A percentile compares a stretch with the other conserved stretches of the same genome.
Evolutionary conservation across 2,888 invertebrate genomes (phyloP).

Genomic region (Actias luna): DNA sequence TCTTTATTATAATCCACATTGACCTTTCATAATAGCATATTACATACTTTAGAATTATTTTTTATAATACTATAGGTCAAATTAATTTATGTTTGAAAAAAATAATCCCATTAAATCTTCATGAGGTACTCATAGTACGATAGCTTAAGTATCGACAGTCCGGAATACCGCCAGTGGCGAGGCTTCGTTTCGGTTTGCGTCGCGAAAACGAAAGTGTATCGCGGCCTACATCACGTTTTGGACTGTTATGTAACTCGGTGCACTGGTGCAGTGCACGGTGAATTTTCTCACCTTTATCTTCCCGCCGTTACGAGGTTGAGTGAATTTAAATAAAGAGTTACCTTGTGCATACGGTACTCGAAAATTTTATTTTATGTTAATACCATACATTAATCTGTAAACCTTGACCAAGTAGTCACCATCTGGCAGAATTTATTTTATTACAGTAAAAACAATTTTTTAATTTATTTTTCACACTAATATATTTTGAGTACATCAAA

Average conservation of each 20-base stretch:
- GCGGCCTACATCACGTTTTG: constrained; percentile 56
- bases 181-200: constrained; percentile 8
- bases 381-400: neutral
- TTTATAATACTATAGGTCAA: too few relatives aligned
- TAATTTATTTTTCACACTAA: neutral
- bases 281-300: constrained; percentile 12
- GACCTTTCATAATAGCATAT: too few relatives aligned
- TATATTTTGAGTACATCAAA: too few relatives aligned
- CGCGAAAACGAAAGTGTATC: constrained; percentile 57
- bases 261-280: constrained; percentile 34
- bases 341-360: neutral
- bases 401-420: neutral
- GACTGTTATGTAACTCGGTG: constrained; percentile 51
- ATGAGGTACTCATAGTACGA: neutral
- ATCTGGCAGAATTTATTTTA: neutral
- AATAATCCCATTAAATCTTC: neutral
- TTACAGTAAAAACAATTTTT: neutral
- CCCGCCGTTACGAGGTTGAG: constrained; percentile 15
- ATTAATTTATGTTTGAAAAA: neutral
- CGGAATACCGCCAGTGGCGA: neutral
- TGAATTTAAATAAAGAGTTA: constrained; percentile 17
- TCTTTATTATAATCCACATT: too few relatives aligned
- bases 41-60: too few relatives aligned
- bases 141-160: neutral
- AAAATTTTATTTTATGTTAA: neutral